Conservation (phyloP, 2,113 vertebrate genomes). For the Xenopus tropicalis region UCB_Xtro_10.0 CM004451.2:73253001-73253500, state of each 20-base stretch:
- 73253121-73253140: neutral
- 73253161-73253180: neutral
- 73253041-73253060: no score
- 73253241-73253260: neutral
- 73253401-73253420: slow-evolving; percentile 47
- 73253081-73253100: neutral
- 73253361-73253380: slow-evolving; percentile 44
- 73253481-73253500: slow-evolving; percentile 41
- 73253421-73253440: slow-evolving; percentile 41
- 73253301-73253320: slow-evolving; percentile 17
- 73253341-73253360: slow-evolving; percentile 1
- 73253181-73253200: neutral
- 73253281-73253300: slow-evolving; percentile 26
- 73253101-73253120: neutral
- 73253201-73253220: neutral
- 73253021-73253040: no score
- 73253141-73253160: neutral
- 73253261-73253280: neutral
- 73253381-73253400: slow-evolving; percentile 42
- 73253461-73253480: slow-evolving; percentile 41
- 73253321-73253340: slow-evolving; percentile 16
- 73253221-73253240: neutral
- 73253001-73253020: no score
- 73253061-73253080: no score
- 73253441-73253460: slow-evolving; percentile 44